Conservation (phyloP, 2,113 vertebrate species). For the Corythaixoides concolor region DNA sequence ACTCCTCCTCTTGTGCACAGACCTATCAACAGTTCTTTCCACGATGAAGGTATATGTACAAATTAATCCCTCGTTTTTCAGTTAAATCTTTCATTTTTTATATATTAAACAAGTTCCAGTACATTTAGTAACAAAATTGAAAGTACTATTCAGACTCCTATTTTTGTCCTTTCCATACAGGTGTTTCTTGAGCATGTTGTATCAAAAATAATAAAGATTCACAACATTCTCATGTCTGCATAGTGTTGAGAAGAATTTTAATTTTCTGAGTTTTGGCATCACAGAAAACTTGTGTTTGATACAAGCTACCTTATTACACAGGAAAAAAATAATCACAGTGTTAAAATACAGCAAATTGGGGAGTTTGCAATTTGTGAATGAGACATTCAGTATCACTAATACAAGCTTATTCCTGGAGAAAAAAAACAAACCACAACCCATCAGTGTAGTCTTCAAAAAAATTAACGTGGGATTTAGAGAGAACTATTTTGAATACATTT, state of each 20-base stretch:
- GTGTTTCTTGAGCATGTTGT: background rate
- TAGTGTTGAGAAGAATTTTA: background rate
- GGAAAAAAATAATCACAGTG: background rate
- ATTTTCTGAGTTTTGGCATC: constrained; percentile 1
- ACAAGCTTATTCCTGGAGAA: background rate
- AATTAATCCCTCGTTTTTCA: background rate
- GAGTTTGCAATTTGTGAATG: background rate
- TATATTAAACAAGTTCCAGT: background rate
- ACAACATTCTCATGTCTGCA: background rate
- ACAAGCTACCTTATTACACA: background rate
- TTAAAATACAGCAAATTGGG: background rate
- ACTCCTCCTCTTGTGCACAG: background rate
- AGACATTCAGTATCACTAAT: background rate
- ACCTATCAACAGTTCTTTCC: background rate
- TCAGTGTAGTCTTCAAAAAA: background rate
- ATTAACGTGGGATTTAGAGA: background rate
- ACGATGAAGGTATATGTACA: background rate
- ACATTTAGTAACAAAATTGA: background rate
- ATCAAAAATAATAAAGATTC: background rate
- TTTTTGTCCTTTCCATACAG: background rate
- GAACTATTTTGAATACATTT: background rate
- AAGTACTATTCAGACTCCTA: background rate
- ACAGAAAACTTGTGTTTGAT: background rate
- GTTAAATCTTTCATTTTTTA: background rate
- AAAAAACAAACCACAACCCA: background rate